Conservation (phyloP, 2,113 vertebrate genomes). For the Psophia crepitans region DNA sequence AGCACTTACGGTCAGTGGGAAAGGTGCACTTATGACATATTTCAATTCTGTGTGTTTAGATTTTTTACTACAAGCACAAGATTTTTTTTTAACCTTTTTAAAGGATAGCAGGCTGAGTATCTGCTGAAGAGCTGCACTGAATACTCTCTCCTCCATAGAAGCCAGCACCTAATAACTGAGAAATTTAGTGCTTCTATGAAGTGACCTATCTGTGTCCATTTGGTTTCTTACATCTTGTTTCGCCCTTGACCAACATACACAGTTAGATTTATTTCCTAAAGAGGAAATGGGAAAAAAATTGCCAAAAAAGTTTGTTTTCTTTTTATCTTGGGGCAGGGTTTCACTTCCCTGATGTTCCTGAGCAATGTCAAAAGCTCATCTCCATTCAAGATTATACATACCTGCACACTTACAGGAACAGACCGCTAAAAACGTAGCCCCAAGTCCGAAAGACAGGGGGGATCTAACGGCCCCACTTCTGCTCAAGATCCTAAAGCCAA, state of each 20-base stretch:
- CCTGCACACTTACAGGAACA: background rate
- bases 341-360: background rate
- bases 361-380: background rate
- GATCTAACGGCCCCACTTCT: background rate
- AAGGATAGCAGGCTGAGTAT: background rate
- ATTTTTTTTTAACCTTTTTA: background rate
- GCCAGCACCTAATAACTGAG: background rate
- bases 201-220: fast-evolving
- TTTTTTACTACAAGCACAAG: background rate
- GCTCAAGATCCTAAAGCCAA: background rate
- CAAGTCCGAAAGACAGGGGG: background rate
- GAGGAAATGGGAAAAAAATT: background rate
- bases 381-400: background rate
- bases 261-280: background rate
- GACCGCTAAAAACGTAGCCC: background rate
- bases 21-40: background rate
- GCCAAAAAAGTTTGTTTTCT: background rate
- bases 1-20: background rate
- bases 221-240: background rate
- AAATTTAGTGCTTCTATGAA: background rate
- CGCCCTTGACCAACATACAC: background rate
- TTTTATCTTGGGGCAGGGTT: background rate
- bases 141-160: background rate
- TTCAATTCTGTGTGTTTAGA: background rate
- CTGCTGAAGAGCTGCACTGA: background rate